Evolutionary conservation across 2,888 invertebrate species (phyloP).

Genomic region (Dione juno): DNA sequence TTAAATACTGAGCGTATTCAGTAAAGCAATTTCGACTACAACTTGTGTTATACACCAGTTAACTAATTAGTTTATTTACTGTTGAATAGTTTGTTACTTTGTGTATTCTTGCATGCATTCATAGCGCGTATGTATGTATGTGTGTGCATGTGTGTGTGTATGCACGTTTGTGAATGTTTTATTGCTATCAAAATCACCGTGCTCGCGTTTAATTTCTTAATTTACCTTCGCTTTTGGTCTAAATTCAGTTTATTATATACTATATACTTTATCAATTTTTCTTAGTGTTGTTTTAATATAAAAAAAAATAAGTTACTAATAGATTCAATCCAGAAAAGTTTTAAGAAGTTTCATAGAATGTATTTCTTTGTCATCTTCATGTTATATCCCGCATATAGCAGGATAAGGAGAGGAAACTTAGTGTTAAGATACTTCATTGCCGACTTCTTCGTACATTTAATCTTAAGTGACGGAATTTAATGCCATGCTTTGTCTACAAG

Average conservation of each 20-base stretch:
- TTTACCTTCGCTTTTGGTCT: neutral
- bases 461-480: too few species aligned
- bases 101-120: neutral
- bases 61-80: slow-evolving; percentile 17
- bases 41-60: slow-evolving; percentile 2
- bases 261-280: too few species aligned
- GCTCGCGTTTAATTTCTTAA: neutral
- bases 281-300: too few species aligned
- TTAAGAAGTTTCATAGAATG: too few species aligned
- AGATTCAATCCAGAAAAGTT: too few species aligned
- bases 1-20: neutral
- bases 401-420: too few species aligned
- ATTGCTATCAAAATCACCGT: neutral
- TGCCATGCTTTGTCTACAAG: too few species aligned
- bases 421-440: too few species aligned
- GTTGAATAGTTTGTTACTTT: slow-evolving; percentile 4
- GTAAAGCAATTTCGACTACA: slow-evolving; percentile 3
- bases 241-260: neutral
- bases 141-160: neutral
- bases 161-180: neutral
- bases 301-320: too few species aligned
- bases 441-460: too few species aligned
- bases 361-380: too few species aligned
- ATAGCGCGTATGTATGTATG: neutral
- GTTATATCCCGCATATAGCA: too few species aligned